A percentile compares a stretch with the other conserved stretches of the same genome.
These are phyloP conservation scores for Taxidea taxus DNA, from an alignment of 2,113 vertebrate genomes.

Conservation along the genomic window DNA sequence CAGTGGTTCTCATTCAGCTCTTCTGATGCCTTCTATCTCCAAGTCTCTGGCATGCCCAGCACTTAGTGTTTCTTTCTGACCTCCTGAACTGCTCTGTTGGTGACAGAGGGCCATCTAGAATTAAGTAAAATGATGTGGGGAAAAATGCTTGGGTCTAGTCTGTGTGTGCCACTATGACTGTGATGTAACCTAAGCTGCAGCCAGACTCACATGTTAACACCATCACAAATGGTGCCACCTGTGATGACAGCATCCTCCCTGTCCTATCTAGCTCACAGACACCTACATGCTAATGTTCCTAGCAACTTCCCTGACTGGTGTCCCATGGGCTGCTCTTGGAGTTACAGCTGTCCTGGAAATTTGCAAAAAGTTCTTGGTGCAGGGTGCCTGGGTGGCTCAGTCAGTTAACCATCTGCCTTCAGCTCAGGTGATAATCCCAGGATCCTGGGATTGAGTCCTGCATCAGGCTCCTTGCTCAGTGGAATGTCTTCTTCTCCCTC, in stretches of 20 bases:
- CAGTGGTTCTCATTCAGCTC: background rate
- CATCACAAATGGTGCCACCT: background rate
- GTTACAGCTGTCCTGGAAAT: background rate
- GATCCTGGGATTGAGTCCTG: no score
- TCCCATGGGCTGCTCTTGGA: background rate
- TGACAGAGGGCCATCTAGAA: background rate
- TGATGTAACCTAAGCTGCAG: background rate
- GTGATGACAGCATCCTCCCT: background rate
- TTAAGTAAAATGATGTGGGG: background rate
- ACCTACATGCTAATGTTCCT: background rate
- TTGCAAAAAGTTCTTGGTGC: background rate
- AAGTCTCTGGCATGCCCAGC: background rate
- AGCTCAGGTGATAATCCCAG: no score
- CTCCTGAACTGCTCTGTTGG: background rate
- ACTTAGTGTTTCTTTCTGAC: background rate
- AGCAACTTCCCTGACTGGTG: background rate
- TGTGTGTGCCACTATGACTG: no score
- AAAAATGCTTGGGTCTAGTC: background rate
- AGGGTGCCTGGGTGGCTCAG: no score
- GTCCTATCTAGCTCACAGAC: background rate
- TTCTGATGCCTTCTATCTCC: background rate
- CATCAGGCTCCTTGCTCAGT: no score
- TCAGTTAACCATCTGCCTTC: no score
- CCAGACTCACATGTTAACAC: background rate
- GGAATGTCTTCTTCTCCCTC: no score